Evolutionary conservation across 2,888 invertebrate species (phyloP), one percentile per base, ranked within the genome.

Genomic region (Acanthopleura granulata): DNA sequence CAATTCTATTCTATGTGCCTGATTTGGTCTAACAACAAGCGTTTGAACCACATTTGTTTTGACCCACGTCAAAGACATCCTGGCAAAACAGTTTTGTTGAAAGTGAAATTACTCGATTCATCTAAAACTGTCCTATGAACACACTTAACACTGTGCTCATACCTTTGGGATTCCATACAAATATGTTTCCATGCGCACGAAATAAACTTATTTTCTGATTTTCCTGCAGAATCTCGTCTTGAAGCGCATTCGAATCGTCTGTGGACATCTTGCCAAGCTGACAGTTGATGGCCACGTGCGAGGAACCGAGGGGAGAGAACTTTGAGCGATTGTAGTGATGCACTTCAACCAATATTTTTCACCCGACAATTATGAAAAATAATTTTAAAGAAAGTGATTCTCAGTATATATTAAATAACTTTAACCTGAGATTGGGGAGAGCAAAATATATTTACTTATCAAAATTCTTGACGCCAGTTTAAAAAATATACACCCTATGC

Each of bases 81-180:
- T n/a, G 40, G 3, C 4, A 40, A 40, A 40, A 40, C 9, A 40
- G 40, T 40, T 40, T 40, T 40, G 9, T 40, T 40, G 40, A 40
- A 40, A 40, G n/a, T 22, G 61, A 6, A 25, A 61, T 6, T 15
- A 11, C 25, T 61, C 25, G 1, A n/a, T n/a, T 61, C 11, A 61
- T 22, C 1, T 61, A 22, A 61, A 22, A 25, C 11, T 11, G 3
- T 25, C 3, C 61, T 22, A n/a, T 61, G 61, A 61, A 6, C 40
- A 6, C 40, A 40, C 40, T 14, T 16, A 15, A 49, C 12, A 25
- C 40, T 40, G 40, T 40, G 9, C 40, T 22, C 30, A 75, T 79
- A 84, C 84, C 84, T 72, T 81, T 78, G 61, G 83, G 78, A 77
- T 82, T 82, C 85, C 84, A 85, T 3, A 85, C 76, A 40, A 84